Evolutionary conservation across 1,140 invertebrate genomes (phyloP), one percentile per base, ranked within the genome.

Genomic region (Drosophila micromelanica): DNA sequence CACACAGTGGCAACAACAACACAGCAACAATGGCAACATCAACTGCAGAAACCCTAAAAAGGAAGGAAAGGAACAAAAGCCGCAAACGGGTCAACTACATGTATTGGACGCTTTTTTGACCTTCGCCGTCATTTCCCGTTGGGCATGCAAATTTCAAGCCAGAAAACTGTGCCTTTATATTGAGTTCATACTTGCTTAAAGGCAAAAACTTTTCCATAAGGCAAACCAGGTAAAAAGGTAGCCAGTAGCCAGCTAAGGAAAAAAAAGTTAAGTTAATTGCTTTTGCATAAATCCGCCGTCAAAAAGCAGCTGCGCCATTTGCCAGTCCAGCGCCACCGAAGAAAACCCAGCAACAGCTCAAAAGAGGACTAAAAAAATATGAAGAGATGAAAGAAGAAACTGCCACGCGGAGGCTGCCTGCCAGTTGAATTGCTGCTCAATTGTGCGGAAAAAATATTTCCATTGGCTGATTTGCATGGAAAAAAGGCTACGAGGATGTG

Each of bases 361-460:
- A 45, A 52, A 61, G 56, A 12, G 23, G 42, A 43, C 43, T 32
- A 57, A 13, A 30, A 32, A 35, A 20, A 15, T n/a, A 38, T 43
- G 32, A 48, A 60, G 56, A 55, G 23, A 67, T 62, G 60, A 17
- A 46, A 72, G 52, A 38, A 15, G 15, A 51, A 60, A 43, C 63
- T 20, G 6, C 42, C 32, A 35, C 32, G 68, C 35, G 38, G 20
- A 48, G 63, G 55, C 17, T 38, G 38, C 30, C 73, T 80, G 70
- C 72, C 80, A 79, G 72, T 68, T 76, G 76, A 84, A 76, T 84
- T 79, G 73, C 23, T 49, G 79, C 76, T 89, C 79, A 87, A 87
- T 84, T 84, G 84, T 74, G 73, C 62, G 79, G 76, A 87, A 79
- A 86, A 78, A 78, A 64, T 82, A 78, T 80, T 79, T 82, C 76